Conservation (phyloP, 2,113 vertebrate genomes). For the Plecturocebus donacophilus region DNA sequence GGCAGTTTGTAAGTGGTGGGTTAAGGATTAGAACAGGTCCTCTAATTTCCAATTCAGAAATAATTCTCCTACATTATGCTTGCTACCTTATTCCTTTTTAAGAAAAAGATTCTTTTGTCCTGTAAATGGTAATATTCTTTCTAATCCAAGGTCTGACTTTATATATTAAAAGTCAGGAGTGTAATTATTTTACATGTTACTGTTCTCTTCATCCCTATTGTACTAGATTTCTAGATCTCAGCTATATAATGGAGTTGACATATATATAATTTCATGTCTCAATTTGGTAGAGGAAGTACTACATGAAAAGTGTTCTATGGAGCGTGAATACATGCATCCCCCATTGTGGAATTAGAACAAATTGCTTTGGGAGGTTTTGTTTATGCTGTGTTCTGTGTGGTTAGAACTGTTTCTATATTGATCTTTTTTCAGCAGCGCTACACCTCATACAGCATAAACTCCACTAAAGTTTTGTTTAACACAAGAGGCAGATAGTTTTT, state of each 20-base stretch:
- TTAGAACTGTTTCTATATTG: neutral
- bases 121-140: neutral
- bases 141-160: slow-evolving; percentile 1
- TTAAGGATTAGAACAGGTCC: neutral
- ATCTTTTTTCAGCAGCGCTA: neutral
- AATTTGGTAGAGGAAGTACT: slow-evolving; percentile 38
- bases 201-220: neutral
- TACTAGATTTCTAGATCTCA: slow-evolving; percentile 2
- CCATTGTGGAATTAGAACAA: neutral
- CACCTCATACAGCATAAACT: neutral
- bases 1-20: neutral
- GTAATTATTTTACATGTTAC: slow-evolving; percentile 42
- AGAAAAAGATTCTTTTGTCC: neutral
- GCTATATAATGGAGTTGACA: neutral
- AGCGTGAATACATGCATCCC: neutral
- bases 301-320: neutral
- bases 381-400: neutral
- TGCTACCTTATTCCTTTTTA: neutral
- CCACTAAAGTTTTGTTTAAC: neutral
- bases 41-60: neutral
- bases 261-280: neutral
- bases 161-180: slow-evolving; percentile 48
- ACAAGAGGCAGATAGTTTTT: neutral
- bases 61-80: neutral
- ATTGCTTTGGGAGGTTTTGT: neutral